Conservation (phyloP, 2,888 invertebrate genomes). For the Caradrina clavipalpis region DNA sequence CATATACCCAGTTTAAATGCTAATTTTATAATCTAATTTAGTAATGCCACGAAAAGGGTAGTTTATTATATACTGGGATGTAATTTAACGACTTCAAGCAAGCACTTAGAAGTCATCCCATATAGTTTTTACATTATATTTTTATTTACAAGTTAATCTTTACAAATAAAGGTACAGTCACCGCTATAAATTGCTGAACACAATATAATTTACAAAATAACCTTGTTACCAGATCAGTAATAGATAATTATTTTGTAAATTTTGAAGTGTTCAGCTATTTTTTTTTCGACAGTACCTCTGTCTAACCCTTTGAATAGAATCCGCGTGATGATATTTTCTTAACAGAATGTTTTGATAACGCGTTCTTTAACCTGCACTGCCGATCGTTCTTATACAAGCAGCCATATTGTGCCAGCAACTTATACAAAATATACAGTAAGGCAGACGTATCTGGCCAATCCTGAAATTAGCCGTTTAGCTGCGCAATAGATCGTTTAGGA, state of each 20-base stretch:
- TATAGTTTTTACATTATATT: constrained; percentile 23
- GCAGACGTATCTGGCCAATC: no score
- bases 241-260: neutral
- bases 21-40: constrained; percentile 44
- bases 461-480: no score
- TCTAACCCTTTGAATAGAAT: constrained; percentile 13
- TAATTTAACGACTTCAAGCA: constrained; percentile 8
- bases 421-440: no score
- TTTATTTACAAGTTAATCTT: constrained; percentile 39
- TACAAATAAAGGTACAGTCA: constrained; percentile 2
- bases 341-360: constrained; percentile 1
- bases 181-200: neutral
- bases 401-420: constrained; percentile 1
- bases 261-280: neutral
- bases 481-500: no score
- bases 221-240: neutral
- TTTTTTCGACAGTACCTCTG: neutral
- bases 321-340: neutral
- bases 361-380: neutral
- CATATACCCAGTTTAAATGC: constrained; percentile 34
- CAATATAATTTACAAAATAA: neutral
- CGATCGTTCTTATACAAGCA: neutral
- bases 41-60: constrained; percentile 30
- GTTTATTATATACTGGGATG: constrained; percentile 15
- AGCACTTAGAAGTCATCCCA: neutral